phyloP scores from a whole-genome alignment of 2,113 vertebrate species.

The Laterallus jamaicensis region DNA sequence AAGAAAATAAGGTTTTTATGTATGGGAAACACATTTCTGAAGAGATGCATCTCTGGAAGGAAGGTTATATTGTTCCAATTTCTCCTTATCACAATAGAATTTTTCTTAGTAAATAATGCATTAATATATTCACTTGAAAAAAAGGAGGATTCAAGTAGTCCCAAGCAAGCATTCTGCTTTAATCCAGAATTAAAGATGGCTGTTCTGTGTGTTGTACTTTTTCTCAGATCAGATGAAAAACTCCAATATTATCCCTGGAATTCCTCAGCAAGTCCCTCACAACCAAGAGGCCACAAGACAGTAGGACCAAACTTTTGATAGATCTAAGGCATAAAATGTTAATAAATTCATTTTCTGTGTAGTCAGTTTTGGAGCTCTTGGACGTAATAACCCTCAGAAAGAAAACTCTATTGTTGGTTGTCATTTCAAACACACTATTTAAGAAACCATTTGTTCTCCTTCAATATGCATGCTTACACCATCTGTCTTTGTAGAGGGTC shows the following conservation, averaged over 20 bases:
- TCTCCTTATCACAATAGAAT: not conserved
- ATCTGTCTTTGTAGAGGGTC: not conserved
- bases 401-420: not conserved
- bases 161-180: constrained; percentile 4
- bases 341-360: not conserved
- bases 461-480: not conserved
- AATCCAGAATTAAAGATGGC: not conserved
- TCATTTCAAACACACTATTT: not conserved
- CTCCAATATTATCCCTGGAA: not conserved
- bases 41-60: not conserved
- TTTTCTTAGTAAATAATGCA: not conserved
- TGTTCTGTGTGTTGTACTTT: not conserved
- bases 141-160: not conserved
- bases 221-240: not conserved
- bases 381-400: not conserved
- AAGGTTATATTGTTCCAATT: not conserved
- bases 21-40: not conserved
- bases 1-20: not conserved
- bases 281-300: not conserved
- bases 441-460: not conserved
- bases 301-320: not conserved
- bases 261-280: not conserved
- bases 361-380: not conserved
- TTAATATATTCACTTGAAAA: not conserved
- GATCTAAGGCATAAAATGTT: not conserved